Conservation (phyloP, 1,140 invertebrate species). For the Araneus ventricosus region DNA sequence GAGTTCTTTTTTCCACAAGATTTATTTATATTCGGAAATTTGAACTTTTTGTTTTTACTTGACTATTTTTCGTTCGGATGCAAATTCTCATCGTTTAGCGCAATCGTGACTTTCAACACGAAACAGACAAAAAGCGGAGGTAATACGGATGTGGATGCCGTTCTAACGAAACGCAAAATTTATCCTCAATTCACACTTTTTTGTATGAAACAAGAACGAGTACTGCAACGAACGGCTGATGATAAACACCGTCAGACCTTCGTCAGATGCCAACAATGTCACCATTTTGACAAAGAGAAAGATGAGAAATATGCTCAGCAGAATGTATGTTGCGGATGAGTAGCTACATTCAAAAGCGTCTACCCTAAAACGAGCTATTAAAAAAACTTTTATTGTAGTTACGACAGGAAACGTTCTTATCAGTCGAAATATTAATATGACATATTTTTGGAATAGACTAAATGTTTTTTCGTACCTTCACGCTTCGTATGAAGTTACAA, state of each 20-base stretch:
- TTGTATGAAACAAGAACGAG: slow-evolving; percentile 27
- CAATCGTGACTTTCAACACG: slow-evolving; percentile 33
- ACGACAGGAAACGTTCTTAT: not conserved
- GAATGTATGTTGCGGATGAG: not conserved
- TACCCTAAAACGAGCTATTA: not conserved
- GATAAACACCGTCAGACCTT: slow-evolving; percentile 4
- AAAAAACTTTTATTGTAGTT: not conserved
- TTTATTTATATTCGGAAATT: not conserved
- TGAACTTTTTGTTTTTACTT: not conserved
- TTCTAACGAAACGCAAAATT: slow-evolving; percentile 16
- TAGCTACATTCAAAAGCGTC: slow-evolving; percentile 7
- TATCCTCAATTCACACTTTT: slow-evolving; percentile 39
- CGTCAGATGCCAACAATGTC: slow-evolving; percentile 12
- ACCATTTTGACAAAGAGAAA: slow-evolving; percentile 13
- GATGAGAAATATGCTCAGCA: not conserved
- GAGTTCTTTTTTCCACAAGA: not conserved
- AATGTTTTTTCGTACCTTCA: too few relatives aligned
- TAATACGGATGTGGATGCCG: not conserved
- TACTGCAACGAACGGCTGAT: slow-evolving; percentile 4
- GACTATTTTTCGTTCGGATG: not conserved
- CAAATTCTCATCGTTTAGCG: not conserved
- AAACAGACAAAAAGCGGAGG: not conserved
- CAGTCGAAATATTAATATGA: not conserved
- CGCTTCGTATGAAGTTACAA: too few relatives aligned
- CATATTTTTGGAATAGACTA: not conserved